Percentiles rank a stretch among this genome's conserved stretches.
These are phyloP conservation scores for Hylia prasina DNA, from an alignment of 2,113 vertebrate species.

Conservation along the genomic window DNA sequence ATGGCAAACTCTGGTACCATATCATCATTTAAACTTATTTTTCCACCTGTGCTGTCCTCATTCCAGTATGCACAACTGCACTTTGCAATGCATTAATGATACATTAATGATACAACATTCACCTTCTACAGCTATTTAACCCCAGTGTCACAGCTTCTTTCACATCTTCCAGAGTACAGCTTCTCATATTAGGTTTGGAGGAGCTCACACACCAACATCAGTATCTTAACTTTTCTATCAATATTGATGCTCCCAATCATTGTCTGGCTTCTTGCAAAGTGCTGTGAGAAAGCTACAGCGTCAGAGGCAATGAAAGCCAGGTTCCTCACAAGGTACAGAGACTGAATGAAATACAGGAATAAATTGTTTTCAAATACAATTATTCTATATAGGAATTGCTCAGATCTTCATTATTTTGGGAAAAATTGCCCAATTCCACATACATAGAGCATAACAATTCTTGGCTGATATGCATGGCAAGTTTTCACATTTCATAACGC, in stretches of 20 bases:
- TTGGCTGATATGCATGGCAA: rapidly evolving
- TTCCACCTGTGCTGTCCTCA: not conserved
- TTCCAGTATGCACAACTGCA: not conserved
- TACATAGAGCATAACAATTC: not conserved
- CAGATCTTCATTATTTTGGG: not conserved
- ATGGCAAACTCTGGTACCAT: not conserved
- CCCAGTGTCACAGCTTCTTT: not conserved
- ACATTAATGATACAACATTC: not conserved
- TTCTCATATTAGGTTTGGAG: not conserved
- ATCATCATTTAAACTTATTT: not conserved
- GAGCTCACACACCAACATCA: not conserved
- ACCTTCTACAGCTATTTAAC: not conserved
- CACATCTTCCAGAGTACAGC: not conserved
- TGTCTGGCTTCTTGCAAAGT: not conserved
- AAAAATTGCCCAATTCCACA: not conserved
- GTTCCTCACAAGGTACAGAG: not conserved
- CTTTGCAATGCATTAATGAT: not conserved
- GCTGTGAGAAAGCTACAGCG: not conserved
- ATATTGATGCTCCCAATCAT: not conserved
- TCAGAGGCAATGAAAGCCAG: not conserved
- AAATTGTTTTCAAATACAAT: not conserved
- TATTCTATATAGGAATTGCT: not conserved
- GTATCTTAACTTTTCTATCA: not conserved
- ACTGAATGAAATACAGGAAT: not conserved
- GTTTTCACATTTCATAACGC: not conserved